Conservation (phyloP, 2,797 vertebrate species). For the Hyperoplus immaculatus region DNA sequence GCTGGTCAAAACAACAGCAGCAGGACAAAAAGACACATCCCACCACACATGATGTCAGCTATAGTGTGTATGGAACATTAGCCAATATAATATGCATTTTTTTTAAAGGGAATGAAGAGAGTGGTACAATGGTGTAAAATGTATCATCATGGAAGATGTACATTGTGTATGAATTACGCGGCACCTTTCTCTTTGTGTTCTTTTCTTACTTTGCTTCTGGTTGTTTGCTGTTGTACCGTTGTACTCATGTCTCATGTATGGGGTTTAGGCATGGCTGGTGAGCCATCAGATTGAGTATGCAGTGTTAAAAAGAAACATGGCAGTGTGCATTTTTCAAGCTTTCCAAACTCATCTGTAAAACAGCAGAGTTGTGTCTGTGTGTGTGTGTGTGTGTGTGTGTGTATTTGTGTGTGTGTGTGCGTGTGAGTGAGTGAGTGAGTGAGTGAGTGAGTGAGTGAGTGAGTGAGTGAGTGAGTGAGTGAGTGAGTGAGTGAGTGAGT, state of each 20-base stretch:
- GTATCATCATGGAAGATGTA: slow-evolving; percentile 53
- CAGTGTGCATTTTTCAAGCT: not conserved
- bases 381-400: not conserved
- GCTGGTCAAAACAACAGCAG: slow-evolving; percentile 70
- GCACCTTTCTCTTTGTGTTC: not conserved
- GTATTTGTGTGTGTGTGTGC: not conserved
- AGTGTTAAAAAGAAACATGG: not conserved
- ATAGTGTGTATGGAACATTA: not conserved
- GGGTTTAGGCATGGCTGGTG: too few relatives aligned
- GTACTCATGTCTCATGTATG: not conserved
- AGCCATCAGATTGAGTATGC: not conserved
- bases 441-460: too few relatives aligned
- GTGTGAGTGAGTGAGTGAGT: not conserved
- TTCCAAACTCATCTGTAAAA: not conserved
- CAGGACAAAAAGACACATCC: slow-evolving; percentile 51
- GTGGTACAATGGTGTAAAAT: slow-evolving; percentile 37
- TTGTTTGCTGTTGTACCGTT: slow-evolving; percentile 10
- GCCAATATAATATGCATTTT: not conserved
- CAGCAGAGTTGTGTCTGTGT: not conserved
- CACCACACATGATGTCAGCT: slow-evolving; percentile 38
- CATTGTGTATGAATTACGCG: slow-evolving; percentile 10
- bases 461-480: too few relatives aligned
- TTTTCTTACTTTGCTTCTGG: not conserved
- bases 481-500: too few relatives aligned
- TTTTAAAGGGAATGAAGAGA: slow-evolving; percentile 31